Base-by-base conservation (phyloP, 2,113 vertebrate species). In the Paradoxurus hermaphroditus region DNA sequence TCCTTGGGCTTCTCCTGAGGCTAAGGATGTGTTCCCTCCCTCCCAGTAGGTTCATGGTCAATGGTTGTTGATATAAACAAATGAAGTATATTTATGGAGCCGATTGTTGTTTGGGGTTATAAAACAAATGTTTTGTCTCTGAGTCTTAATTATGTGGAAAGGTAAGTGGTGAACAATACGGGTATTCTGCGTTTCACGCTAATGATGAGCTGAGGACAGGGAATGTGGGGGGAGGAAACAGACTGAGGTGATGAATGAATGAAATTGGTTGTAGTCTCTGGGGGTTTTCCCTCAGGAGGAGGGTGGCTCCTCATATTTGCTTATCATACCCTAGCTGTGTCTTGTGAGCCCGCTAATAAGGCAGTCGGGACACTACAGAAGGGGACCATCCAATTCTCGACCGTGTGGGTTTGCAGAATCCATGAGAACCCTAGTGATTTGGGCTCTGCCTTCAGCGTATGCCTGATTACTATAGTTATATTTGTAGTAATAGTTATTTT, bases 261-360 rank as follows among this genome's bases (percentile, higher is more conserved):
- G 21, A 41, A 53, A 34, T 31, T 62, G 65, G n/a, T 79, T 91
- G 62, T 62, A 34, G 62, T 88, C 81, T 46, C 82, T 91, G 86
- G 18, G 83, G 70, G 27, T 31, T 4, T 81, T 27, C 90, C 82
- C 84, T 29, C 1, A 16, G 93, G 92, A 25, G 12, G 13, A 25
- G 7, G 79, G 29, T 72, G 82, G 34, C 93, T 90, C 73, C 84
- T 88, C 72, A 27, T 73, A 56, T 87, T 91, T 97, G 93, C 96
- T 96, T 46, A 44, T 56, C 63, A 4, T 59, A 13, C 10, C 3
- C 62, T 72, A 44, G 67, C 56, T 34, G 7, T 29, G 4, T 49
- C 63, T 73, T 34, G 34, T 9, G 44, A 82, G 18, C 84, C 36
- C n/a, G 31, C 25, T 27, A 5, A 16, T 41, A 75, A 18, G 68